A percentile compares a stretch with the other conserved stretches of the same genome.
phyloP scores from a whole-genome alignment of 2,113 vertebrate species.

The Colistium nudipinnis region DNA sequence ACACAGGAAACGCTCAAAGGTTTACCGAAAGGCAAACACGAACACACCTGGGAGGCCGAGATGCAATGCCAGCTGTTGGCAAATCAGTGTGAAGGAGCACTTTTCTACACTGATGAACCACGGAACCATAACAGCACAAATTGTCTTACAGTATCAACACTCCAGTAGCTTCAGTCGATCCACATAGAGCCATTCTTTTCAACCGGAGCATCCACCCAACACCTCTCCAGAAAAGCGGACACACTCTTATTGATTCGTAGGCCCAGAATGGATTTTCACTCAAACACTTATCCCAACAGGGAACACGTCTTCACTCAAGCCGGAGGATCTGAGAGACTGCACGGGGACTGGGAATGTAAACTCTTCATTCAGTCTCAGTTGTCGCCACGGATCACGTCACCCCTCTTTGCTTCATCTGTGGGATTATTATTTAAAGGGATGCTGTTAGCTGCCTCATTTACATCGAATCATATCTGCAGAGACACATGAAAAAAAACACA shows the following conservation, averaged over 20 bases:
- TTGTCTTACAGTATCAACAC: slow-evolving; percentile 35
- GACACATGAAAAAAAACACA: too few relatives aligned
- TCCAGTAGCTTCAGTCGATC: slow-evolving; percentile 34
- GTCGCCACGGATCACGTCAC: slow-evolving; percentile 4
- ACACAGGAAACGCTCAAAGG: neutral
- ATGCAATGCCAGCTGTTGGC: slow-evolving; percentile 8
- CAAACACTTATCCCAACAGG: neutral
- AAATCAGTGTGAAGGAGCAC: slow-evolving; percentile 17
- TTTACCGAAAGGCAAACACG: neutral
- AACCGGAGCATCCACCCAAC: neutral
- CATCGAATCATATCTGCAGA: neutral
- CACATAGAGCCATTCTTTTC: slow-evolving; percentile 9
- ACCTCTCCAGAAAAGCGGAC: neutral
- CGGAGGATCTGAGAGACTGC: neutral
- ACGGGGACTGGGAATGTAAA: slow-evolving; percentile 61
- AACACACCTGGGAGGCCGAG: neutral
- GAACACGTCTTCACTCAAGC: neutral
- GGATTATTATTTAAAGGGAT: too few relatives aligned
- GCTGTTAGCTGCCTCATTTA: too few relatives aligned
- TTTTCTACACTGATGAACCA: too few relatives aligned
- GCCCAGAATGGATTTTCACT: slow-evolving; percentile 14
- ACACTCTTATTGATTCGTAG: neutral
- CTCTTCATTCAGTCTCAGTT: slow-evolving; percentile 23
- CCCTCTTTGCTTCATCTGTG: too few relatives aligned
- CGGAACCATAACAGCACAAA: slow-evolving; percentile 46